Evolutionary conservation across 2,113 vertebrate genomes (phyloP), one percentile per base, ranked within the genome.

Genomic region (Otis tarda): DNA sequence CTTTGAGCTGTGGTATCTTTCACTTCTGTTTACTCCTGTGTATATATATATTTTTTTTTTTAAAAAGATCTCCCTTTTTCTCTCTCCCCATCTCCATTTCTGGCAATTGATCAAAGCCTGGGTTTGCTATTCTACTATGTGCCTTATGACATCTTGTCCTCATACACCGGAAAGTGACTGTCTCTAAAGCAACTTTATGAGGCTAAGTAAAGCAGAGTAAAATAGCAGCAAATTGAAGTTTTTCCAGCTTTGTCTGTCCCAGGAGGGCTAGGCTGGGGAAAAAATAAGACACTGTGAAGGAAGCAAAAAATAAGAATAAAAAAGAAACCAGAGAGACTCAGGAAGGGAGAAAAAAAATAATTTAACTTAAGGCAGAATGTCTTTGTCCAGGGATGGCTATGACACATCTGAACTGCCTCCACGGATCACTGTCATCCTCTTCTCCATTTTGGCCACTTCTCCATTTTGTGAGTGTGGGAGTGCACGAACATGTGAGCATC

Each of bases 221-320:
- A 94, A 94, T 50, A 88, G 60, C 33, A 80, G 24, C 25, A 88
- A 94, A 70, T 41, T 76, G 75, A 90, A 88, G 10, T 27, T 90
- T 95, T 90, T 68, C 50, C 65, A 68, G 81, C 75, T 83, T 78
- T 77, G 20, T 65, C 31, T 91, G 43, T 89, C 93, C 79, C 94
- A 74, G 50, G 89, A 93, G 91, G 41, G 1, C 31, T 87, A 94
- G 39, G 23, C 22, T 87, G 57, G 53, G 56, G 60, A 81, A 81
- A 94, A 93, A 93, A 59, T 35, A 78, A 94, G 56, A 20, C 12
- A 43, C 33, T 47, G 47, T 35, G 14, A 94, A 78, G 12, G 23
- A 92, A 89, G 56, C 16, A 60, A 89, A 93, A 65, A 75, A 64
- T 35, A 90, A 83, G 50, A 83, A 92, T 83, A 45, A 80, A 83